Evolutionary conservation across 2,888 invertebrate genomes (phyloP), one percentile per base, ranked within the genome.

Genomic region (Lithophane socia): DNA sequence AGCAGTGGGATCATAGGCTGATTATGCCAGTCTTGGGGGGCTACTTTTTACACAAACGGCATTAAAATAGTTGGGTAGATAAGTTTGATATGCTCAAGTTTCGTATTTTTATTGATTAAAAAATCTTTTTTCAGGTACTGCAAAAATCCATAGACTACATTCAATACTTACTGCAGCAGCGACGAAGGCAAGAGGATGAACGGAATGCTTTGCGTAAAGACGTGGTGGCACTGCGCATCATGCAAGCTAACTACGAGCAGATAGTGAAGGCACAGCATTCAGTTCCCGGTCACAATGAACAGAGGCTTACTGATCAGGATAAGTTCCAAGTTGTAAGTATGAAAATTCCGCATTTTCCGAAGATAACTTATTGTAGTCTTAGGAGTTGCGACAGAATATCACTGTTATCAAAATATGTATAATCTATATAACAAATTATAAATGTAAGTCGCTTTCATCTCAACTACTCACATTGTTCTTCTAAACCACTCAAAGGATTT

Each of bases 191-290:
- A 91, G 99, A 99, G 92, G 99, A 99, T n/a, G 99, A 99, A 92
- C 97, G 99, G 74, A 98, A 98, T 86, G 98, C 98, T 0, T 95
- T 99, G 37, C 97, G 98, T 44, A 99, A 99, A 92, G 99, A 99
- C 93, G 98, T 99, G 0, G 98, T 99, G 37, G 99, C 99, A 0
- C 96, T 99, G 74, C 98, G 99, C 83, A 99, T 99, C 70, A 98
- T 99, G 98, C 99, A 99, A 93, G 98, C 98, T 2, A 99, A 99
- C 94, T 99, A 99, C 92, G 99, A 99, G 92, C 99, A 99, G 93
- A 99, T 99, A 92, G 98, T 99, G 24, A 99, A 99, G 94, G 99
- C 99, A 9, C 99, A 99, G 93, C 99, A 99, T 91, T 98, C 98
- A 7, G 98, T 99, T 85, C 98, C 99, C 0, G 98, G 98, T 0